phyloP scores from a whole-genome alignment of 2,888 invertebrate species.

The Heliconius hortense region DNA sequence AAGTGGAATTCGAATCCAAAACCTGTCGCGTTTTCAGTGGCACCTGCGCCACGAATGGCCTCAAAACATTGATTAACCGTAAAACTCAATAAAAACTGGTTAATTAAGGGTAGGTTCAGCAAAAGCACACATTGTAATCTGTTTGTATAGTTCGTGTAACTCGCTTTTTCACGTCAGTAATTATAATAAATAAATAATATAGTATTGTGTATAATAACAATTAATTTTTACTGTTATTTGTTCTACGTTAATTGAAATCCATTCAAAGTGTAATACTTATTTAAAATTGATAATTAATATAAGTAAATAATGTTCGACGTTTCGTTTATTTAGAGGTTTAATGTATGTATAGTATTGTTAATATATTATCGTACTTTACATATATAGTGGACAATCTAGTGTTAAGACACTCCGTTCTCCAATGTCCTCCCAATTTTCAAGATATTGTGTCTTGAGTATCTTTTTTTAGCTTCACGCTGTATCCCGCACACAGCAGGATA shows the following conservation, averaged over 20 bases:
- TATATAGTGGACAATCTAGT: no score
- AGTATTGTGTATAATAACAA: conserved; percentile 1
- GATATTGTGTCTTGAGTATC: no score
- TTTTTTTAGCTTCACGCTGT: no score
- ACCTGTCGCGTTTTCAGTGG: background rate
- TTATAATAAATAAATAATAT: conserved; percentile 34
- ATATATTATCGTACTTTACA: no score
- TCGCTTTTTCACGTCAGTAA: conserved; percentile 35
- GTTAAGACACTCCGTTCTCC: no score
- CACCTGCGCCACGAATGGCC: background rate
- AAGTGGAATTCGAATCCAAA: background rate
- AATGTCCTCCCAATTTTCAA: no score
- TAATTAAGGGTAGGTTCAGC: conserved; percentile 8
- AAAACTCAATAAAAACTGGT: background rate
- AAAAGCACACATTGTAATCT: background rate
- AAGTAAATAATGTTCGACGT: background rate
- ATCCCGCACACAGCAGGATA: no score
- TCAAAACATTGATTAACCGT: background rate
- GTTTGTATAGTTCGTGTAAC: conserved; percentile 6
- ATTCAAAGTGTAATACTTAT: conserved; percentile 9
- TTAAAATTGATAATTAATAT: conserved; percentile 8
- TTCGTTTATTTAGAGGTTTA: conserved; percentile 3
- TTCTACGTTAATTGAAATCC: conserved; percentile 16
- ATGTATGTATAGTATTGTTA: no score
- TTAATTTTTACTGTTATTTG: conserved; percentile 24